Evolutionary conservation across 2,888 invertebrate species (phyloP), one percentile per base, ranked within the genome.

Genomic region (Drosophila fungiperda): DNA sequence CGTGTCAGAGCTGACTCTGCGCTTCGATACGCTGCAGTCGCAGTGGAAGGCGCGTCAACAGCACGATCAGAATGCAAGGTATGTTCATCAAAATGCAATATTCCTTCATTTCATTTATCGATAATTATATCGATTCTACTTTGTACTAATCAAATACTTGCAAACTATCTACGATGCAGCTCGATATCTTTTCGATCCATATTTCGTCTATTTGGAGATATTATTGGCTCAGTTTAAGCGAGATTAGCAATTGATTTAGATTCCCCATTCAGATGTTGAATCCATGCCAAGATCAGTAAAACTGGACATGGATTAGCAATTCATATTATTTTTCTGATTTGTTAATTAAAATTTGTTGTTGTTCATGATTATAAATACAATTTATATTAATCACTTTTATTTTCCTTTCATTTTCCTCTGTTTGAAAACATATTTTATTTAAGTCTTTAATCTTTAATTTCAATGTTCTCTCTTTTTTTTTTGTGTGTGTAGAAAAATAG

Each of bases 1-100:
- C 92, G 95, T 97, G 15, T 94, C 95, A 79, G 94, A 94, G 69
- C 93, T 97, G 59, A 94, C 95, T 49, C 93, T 95, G 76, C 94
- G 95, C 91, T 97, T 96, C 91, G 95, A 96, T 77, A 94, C 95
- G 63, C 94, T 97, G 66, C 93, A 96, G 67, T 94, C 95, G 55
- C 95, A 95, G 90, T 97, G 97, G 74, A 96, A 96, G 93, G 95
- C 95, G 80, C 94, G 96, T 68, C 96, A 97, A 92, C 95, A 96
- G 83, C 96, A 96, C 93, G 95, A 97, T 80, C 95, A 96, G 87
- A 96, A 97, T 92, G 92, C 96, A 90, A 96, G 97, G 97, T 97
- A 90, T 93, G 95, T 42, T 42, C 1, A 26, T 36, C 11, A 11
- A 17, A 54, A 54, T 45, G 15, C n/a, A 6, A 29, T 7, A 50